A percentile compares a stretch with the other conserved stretches of the same genome.
Evolutionary conservation across 2,888 invertebrate species (phyloP).

Genomic region (Opisthograptis luteolata): DNA sequence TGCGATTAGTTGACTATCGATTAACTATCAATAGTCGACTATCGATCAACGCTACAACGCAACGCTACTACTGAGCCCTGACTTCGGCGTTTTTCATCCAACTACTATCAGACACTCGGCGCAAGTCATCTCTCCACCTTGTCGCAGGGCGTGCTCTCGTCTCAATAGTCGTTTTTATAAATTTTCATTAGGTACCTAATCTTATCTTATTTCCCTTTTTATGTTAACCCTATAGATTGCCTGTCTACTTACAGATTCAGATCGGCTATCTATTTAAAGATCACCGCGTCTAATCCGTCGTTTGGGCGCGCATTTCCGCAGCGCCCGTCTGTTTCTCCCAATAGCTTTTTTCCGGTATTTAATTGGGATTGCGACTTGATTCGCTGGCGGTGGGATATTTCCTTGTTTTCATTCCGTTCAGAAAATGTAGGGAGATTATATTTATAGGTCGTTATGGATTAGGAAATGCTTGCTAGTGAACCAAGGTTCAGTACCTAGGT

Average conservation of each 20-base stretch:
- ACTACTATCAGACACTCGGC: too few relatives aligned
- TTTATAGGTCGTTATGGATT: neutral
- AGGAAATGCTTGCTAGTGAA: neutral
- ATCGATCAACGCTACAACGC: too few relatives aligned
- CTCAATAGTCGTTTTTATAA: too few relatives aligned
- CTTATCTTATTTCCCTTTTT: too few relatives aligned
- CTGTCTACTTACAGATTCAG: neutral
- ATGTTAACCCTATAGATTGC: slow-evolving; percentile 2
- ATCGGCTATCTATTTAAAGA: slow-evolving; percentile 38
- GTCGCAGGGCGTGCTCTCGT: too few relatives aligned
- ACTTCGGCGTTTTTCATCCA: too few relatives aligned
- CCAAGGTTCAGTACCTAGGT: too few relatives aligned
- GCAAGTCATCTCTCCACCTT: too few relatives aligned
- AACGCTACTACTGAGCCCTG: too few relatives aligned
- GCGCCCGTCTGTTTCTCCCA: slow-evolving; percentile 13
- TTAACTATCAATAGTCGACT: too few relatives aligned
- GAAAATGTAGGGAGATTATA: neutral
- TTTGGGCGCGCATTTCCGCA: slow-evolving; percentile 22
- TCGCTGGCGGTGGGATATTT: slow-evolving; percentile 13
- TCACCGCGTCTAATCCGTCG: slow-evolving; percentile 16
- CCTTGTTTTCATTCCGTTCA: slow-evolving; percentile 9
- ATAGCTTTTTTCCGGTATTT: slow-evolving; percentile 36
- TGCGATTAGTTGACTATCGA: too few relatives aligned
- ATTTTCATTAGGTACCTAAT: too few relatives aligned
- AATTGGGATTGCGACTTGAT: slow-evolving; percentile 27